These are phyloP conservation scores for Sinotaia quadrata DNA, from an alignment of 2,888 invertebrate species.

Conservation along the genomic window DNA sequence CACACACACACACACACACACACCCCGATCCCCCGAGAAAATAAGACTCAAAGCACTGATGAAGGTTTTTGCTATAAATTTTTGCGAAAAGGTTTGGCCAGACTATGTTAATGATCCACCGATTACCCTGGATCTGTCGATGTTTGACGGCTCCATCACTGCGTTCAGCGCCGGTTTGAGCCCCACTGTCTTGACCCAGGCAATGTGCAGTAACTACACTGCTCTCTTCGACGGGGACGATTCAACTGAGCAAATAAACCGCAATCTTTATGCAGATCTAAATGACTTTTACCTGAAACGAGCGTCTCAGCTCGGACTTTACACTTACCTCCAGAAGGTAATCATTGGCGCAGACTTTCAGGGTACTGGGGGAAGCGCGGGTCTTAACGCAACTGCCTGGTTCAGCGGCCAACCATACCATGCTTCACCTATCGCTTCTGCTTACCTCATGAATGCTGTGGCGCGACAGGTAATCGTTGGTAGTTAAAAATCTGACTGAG, in stretches of 20 bases:
- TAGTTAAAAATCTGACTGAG: too few species aligned
- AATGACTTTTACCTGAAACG: constrained; percentile 43
- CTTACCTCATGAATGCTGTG: constrained; percentile 63
- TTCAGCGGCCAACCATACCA: constrained; percentile 88
- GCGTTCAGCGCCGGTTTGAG: constrained; percentile 37
- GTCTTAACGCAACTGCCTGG: constrained; percentile 72
- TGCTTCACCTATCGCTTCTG: constrained; percentile 80
- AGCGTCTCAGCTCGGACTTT: constrained; percentile 57
- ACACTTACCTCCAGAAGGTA: constrained; percentile 67
- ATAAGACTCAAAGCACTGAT: too few species aligned
- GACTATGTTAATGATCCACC: constrained; percentile 73
- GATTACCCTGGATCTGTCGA: constrained; percentile 75
- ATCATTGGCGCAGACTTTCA: constrained; percentile 62
- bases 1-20: too few species aligned
- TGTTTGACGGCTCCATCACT: constrained; percentile 41
- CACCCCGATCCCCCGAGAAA: too few species aligned
- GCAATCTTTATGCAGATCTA: constrained; percentile 5
- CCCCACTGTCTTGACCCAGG: constrained; percentile 70
- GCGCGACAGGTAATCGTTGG: too few species aligned
- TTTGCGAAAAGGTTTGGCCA: constrained; percentile 65
- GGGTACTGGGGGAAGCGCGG: constrained; percentile 19
- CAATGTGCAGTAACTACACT: constrained; percentile 74
- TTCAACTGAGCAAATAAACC: not conserved
- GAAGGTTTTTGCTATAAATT: too few species aligned
- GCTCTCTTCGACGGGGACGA: constrained; percentile 53